Evolutionary conservation across 2,888 invertebrate genomes (phyloP), one percentile per base, ranked within the genome.

Genomic region (Chrysotoxum bicinctum): DNA sequence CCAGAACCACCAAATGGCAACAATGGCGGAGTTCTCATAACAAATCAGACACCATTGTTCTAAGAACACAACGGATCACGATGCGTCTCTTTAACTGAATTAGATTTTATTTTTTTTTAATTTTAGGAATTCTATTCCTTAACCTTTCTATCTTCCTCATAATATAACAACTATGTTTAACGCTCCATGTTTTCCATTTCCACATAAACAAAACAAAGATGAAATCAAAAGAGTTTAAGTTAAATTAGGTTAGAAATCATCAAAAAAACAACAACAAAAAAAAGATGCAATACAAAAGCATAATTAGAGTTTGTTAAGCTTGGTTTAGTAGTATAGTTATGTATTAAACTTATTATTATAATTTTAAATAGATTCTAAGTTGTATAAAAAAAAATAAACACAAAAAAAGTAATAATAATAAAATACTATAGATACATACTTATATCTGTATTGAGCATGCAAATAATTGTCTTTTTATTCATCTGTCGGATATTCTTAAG

Each of bases 1-100:
- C 97, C 97, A 0, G 97, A 97, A 90, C 97, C 89, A n/a, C 87
- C 88, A 10, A 87, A 88, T 7, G 85, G 85, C 21, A 84, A 78
- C 35, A 87, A 76, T 72, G 84, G 80, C 52, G 87, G 87, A 26
- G 80, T 74, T 70, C 80, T 77, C 32, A 76, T 40, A 26, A 70
- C 77, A 50, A 40, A 75, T 48, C 87, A 87, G 50, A 86, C 87
- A 35, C 86, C 87, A 12, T 80, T 86, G 76, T 87, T 82, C 30
- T 87, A 86, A 79, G 16, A 30, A 52, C 16, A 52, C 6, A 54
- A 54, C 70, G 32, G 40, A 35, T 48, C 40, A 73, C 52, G 32
- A 48, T 68, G 72, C 54, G 60, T 30, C 30, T 76, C 80, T 80
- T 69, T 30, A 54, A 54, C 21, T 50, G 50, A 66, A 66, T 45